Conservation (phyloP, 2,113 vertebrate genomes). For the Labeo rohita region DNA sequence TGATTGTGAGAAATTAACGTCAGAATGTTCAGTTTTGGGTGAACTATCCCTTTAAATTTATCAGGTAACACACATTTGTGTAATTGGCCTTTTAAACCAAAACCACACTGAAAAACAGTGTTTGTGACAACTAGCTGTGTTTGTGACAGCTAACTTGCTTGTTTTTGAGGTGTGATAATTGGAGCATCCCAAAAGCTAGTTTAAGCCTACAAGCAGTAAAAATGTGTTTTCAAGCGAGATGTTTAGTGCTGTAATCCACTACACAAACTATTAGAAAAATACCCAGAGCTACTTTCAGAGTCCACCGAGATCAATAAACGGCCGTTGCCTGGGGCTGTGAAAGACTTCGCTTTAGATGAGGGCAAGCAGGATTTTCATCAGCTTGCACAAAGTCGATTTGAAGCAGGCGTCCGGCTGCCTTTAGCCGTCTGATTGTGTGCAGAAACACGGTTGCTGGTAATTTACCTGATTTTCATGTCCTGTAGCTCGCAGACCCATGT, state of each 20-base stretch:
- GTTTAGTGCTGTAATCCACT: neutral
- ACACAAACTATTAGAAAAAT: neutral
- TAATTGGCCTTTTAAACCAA: neutral
- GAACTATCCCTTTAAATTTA: no score
- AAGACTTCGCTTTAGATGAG: neutral
- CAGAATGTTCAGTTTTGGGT: no score
- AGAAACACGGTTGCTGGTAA: neutral
- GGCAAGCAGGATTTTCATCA: constrained; percentile 2
- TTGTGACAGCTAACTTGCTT: neutral
- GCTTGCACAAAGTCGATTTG: constrained; percentile 13
- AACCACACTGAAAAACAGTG: neutral
- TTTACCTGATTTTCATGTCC: constrained; percentile 16
- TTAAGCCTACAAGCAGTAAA: neutral
- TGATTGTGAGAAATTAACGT: no score
- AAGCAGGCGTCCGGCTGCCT: neutral
- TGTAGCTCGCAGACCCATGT: constrained; percentile 59
- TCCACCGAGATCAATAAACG: constrained; percentile 33
- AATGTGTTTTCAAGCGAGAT: neutral
- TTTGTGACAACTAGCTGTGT: neutral
- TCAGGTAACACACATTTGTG: neutral
- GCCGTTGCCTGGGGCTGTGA: neutral
- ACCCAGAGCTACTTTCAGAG: constrained; percentile 18
- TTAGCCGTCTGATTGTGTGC: neutral
- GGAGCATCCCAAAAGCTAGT: neutral
- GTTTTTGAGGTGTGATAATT: neutral